Percentiles rank a stretch among this genome's conserved stretches.
Conservation (phyloP, 2,888 invertebrate species). For the Diaperis boleti region DNA sequence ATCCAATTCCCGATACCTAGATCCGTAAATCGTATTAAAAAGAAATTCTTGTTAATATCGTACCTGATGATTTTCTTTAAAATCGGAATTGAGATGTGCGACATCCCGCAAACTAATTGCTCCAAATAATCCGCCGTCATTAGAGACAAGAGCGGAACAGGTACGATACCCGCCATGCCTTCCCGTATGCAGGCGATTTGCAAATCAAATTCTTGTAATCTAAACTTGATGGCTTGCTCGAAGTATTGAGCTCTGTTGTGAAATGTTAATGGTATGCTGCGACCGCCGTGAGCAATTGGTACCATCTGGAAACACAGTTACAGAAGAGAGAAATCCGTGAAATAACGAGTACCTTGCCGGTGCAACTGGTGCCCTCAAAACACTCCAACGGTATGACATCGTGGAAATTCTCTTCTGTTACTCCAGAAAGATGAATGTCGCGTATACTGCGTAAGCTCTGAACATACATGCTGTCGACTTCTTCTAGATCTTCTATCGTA, state of each 20-base stretch:
- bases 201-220: slow-evolving; percentile 73
- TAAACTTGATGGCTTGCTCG: slow-evolving; percentile 71
- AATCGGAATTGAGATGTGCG: slow-evolving; percentile 71
- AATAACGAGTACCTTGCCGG: slow-evolving; percentile 64
- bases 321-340: neutral
- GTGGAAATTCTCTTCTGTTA: slow-evolving; percentile 71
- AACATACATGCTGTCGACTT: slow-evolving; percentile 71
- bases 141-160: slow-evolving; percentile 73
- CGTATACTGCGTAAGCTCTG: slow-evolving; percentile 72
- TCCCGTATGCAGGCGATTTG: slow-evolving; percentile 73
- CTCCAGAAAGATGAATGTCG: slow-evolving; percentile 72
- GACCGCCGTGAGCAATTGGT: slow-evolving; percentile 73
- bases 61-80: slow-evolving; percentile 74
- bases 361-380: slow-evolving; percentile 74
- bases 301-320: slow-evolving; percentile 65
- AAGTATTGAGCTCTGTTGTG: slow-evolving; percentile 73
- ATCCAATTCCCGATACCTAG: slow-evolving; percentile 74
- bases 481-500: slow-evolving; percentile 73
- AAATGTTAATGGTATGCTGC: slow-evolving; percentile 71
- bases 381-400: slow-evolving; percentile 74
- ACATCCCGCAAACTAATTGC: slow-evolving; percentile 74
- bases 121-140: slow-evolving; percentile 73
- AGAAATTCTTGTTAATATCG: neutral
- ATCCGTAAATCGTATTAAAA: slow-evolving; percentile 18
- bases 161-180: slow-evolving; percentile 75